phyloP scores from a whole-genome alignment of 2,888 invertebrate genomes.

The Caenorhabditis plicata region DNA sequence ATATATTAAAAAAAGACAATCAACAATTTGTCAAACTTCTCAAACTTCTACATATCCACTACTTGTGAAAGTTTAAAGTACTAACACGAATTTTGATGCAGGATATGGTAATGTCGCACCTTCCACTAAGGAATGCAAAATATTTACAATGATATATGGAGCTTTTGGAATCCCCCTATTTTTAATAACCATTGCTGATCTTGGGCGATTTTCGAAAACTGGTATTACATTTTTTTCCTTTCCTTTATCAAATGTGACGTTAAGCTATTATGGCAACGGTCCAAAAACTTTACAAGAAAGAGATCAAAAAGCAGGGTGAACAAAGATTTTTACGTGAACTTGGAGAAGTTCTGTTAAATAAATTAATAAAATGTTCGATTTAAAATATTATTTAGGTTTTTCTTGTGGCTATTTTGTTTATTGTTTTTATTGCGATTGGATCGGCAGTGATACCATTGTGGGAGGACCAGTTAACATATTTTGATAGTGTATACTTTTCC shows the following conservation, averaged over 20 bases:
- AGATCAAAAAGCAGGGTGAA: conserved; percentile 60
- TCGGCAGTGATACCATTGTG: conserved; percentile 60
- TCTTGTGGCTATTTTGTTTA: conserved; percentile 54
- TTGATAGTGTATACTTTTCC: conserved; percentile 62
- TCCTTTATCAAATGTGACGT: background rate
- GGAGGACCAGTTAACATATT: conserved; percentile 61
- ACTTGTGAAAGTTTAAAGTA: background rate
- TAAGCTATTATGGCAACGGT: conserved; percentile 53
- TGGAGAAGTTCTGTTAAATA: conserved; percentile 44
- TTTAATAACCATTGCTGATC: conserved; percentile 61
- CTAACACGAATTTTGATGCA: conserved; percentile 9
- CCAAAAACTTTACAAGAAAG: conserved; percentile 52
- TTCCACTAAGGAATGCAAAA: conserved; percentile 52
- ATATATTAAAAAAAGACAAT: too few species aligned
- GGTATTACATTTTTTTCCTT: conserved; percentile 10
- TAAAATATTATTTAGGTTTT: conserved; percentile 42
- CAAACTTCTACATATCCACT: too few species aligned
- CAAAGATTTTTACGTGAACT: conserved; percentile 54
- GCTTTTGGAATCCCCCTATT: conserved; percentile 62
- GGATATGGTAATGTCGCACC: conserved; percentile 63
- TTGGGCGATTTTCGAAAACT: conserved; percentile 52
- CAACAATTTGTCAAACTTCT: too few species aligned
- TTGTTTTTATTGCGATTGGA: conserved; percentile 58
- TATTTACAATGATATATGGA: conserved; percentile 62
- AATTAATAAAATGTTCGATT: too few species aligned